Evolutionary conservation across 2,888 invertebrate genomes (phyloP).

Genomic region (Tenodera sinensis): DNA sequence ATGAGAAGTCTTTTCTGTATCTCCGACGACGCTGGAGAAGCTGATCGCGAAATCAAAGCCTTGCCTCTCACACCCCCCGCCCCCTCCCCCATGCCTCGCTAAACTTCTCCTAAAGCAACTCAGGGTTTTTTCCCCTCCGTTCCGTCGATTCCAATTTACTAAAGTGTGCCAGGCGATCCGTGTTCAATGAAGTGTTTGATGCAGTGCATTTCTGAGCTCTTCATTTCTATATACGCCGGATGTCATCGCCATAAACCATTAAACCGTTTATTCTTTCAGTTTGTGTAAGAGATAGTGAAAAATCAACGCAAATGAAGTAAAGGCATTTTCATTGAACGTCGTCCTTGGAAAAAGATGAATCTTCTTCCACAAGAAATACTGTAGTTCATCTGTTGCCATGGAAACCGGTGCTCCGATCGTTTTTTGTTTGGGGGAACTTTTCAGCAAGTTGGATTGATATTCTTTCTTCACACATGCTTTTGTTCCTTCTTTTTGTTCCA

Average conservation of each 20-base stretch:
- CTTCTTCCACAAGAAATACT: not conserved
- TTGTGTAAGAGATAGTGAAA: not conserved
- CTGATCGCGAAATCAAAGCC: not conserved
- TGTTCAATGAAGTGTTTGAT: constrained; percentile 11
- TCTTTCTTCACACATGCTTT: not conserved
- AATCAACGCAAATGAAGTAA: not conserved
- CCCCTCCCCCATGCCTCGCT: not conserved
- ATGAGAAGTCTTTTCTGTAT: not conserved
- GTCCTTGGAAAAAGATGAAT: not conserved
- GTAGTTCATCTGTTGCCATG: not conserved
- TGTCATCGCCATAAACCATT: not conserved
- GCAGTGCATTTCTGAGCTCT: not conserved
- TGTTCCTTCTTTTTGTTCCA: too few relatives aligned
- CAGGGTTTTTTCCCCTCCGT: not conserved
- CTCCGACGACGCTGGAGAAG: not conserved
- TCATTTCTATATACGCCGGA: not conserved
- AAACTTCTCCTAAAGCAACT: not conserved
- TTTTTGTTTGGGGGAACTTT: not conserved
- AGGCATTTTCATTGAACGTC: not conserved
- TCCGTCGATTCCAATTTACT: constrained; percentile 7
- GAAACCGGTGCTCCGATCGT: not conserved
- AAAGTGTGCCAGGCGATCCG: constrained; percentile 14
- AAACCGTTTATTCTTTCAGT: not conserved
- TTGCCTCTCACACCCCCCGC: not conserved
- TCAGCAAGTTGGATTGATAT: not conserved